Base-by-base conservation (phyloP, 2,113 vertebrate genomes). In the Silurus asotus region DNA sequence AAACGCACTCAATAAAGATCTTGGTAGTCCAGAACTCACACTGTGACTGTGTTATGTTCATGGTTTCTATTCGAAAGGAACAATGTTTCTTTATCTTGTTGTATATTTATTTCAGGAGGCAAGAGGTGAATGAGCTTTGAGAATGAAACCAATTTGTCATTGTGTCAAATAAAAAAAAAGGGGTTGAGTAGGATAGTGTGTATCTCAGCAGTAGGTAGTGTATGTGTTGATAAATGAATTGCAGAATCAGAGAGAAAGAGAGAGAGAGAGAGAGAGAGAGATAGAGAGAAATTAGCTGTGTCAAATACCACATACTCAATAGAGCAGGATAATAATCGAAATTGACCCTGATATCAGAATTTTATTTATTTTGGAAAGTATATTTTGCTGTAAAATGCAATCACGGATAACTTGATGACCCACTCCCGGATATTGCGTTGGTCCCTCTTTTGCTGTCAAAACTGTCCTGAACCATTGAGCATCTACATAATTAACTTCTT, bases 1-100 rank as follows among this genome's bases (percentile, higher is more conserved):
- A 75, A 94, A 95, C 93, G 92, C 94, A 95, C 94, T 94, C 94
- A 95, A 95, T 95, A 95, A 95, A 95, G 83, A 92, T 91, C 92
- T 94, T 94, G 92, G 90, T 93, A 94, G 94, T 93, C 89, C 61
- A 77, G 74, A 92, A 45, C 58, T 56, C 64, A 59, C 17, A 28
- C 15, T 67, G 49, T 79, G 25, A 65, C 28, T 65, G 37, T 82
- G 59, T 49, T 49, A 28, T 69, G 48, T 65, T 53, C 61, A 65
- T 49, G 19, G 67, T 48, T 58, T 83, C 51, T 59, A 58, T 14
- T 59, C 19, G 72, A 48, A 81, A 62, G 10, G 28, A 59, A 45
- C 13, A 53, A 53, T 49, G n/a, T 37, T 78, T 78, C 25, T 28
- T 56, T 58, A 17, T 23, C n/a, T 58, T 5, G 1, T 28, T 53